These are phyloP conservation scores for Ladona fulva DNA, from an alignment of 1,140 invertebrate species.

Conservation along the genomic window DNA sequence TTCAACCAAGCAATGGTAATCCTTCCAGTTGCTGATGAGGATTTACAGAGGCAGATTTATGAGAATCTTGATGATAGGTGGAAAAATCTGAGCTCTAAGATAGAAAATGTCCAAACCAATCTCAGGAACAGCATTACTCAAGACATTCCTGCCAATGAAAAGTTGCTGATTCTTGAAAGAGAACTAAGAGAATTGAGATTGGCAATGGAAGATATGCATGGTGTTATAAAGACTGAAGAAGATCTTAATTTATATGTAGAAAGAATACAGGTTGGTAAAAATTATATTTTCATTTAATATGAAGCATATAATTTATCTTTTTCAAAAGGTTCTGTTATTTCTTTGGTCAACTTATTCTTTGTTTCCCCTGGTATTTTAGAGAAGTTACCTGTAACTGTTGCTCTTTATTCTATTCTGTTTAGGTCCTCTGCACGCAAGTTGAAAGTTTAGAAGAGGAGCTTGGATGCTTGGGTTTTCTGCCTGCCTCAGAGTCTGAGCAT, in stretches of 20 bases:
- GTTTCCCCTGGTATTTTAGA: too few relatives aligned
- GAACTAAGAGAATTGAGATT: slow-evolving; percentile 59
- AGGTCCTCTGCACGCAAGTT: slow-evolving; percentile 58
- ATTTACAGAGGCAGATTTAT: slow-evolving; percentile 64
- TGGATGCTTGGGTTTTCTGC: slow-evolving; percentile 59
- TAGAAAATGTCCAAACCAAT: slow-evolving; percentile 53
- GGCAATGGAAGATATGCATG: slow-evolving; percentile 56
- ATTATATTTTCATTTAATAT: background rate
- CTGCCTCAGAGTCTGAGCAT: slow-evolving; percentile 60
- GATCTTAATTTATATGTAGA: slow-evolving; percentile 71
- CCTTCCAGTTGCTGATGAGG: slow-evolving; percentile 69
- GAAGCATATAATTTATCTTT: background rate
- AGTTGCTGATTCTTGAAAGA: slow-evolving; percentile 58
- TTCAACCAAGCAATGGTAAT: slow-evolving; percentile 68
- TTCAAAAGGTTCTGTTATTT: background rate
- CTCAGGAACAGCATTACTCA: slow-evolving; percentile 58
- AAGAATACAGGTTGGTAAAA: slow-evolving; percentile 45
- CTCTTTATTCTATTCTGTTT: background rate
- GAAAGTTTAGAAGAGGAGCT: slow-evolving; percentile 66
- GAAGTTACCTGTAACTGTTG: too few relatives aligned
- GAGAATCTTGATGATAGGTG: slow-evolving; percentile 65
- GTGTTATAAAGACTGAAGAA: slow-evolving; percentile 69
- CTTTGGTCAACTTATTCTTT: background rate
- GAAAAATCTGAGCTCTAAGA: slow-evolving; percentile 51
- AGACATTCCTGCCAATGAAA: slow-evolving; percentile 58